Base-by-base conservation (phyloP, 2,113 vertebrate genomes). In the Globicephala melas region DNA sequence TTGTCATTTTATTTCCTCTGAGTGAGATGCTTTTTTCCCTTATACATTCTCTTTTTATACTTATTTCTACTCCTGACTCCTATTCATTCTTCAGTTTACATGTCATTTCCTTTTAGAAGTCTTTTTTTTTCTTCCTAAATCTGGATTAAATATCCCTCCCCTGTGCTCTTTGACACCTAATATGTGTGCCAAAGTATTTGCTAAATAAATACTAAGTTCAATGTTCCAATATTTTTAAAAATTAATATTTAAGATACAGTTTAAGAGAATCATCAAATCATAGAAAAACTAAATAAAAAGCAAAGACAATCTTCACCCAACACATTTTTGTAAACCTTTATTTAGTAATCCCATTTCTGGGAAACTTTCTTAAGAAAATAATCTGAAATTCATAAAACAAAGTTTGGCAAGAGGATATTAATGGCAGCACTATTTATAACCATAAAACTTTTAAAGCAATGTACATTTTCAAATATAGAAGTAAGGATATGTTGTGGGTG, bases 381-480 rank as follows among this genome's bases (percentile, higher is more conserved):
- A 55, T 87, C n/a, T 53, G 1, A 77, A 92, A 74, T 89, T 73
- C n/a, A 73, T 44, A 96, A 93, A 91, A 80, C 14, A 93, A 63
- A 94, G 44, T 83, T 74, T 91, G 86, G 15, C 11, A 89, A 83
- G 44, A 79, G 28, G 1, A 25, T 91, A 89, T 62, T 79, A 20
- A 70, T 23, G 18, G 2, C 8, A 50, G 6, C 8, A 70, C 28
- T 93, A 36, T 73, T 94, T 63, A 79, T 62, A 87, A 80, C 4
- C 10, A 26, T n/a, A 60, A 93, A 38, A 38, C 3, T 65, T 62
- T 87, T 14, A 28, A 94, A 92, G 23, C 15, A 44, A 71, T 80
- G 88, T 68, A 50, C 44, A 21, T 3, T 84, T 96, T 96, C 13
- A 97, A 74, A 79, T 93, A 62, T n/a, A 50, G 15, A 94, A 77